Evolutionary conservation across 2,888 invertebrate genomes (phyloP).

Genomic region (Acanthosoma haemorrhoidale): DNA sequence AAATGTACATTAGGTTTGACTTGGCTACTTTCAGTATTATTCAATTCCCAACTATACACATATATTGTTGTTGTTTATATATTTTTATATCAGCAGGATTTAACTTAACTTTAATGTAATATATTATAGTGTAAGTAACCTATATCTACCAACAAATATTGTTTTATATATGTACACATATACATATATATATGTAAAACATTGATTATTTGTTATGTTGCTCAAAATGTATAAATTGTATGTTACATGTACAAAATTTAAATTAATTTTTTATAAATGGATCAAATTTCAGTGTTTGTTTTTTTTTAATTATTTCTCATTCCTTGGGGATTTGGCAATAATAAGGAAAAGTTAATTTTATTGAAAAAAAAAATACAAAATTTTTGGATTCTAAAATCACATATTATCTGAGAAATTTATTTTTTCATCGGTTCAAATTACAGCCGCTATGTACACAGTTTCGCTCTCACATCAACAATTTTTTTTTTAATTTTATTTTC

Average conservation of each 20-base stretch:
- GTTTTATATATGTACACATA: not conserved
- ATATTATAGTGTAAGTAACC: not conserved
- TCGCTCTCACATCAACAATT: too few relatives aligned
- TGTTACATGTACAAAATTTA: not conserved
- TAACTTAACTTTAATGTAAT: not conserved
- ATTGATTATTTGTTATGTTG: slow-evolving; percentile 20
- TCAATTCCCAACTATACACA: not conserved
- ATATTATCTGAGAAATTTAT: too few relatives aligned
- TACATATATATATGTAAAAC: not conserved
- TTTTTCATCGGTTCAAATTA: too few relatives aligned
- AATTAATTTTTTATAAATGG: not conserved
- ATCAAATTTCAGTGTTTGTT: not conserved
- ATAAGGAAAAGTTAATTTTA: too few relatives aligned
- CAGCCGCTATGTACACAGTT: too few relatives aligned
- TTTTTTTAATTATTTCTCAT: not conserved
- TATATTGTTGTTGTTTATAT: not conserved
- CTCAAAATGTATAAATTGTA: slow-evolving; percentile 20
- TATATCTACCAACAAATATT: not conserved
- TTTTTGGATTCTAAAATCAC: too few relatives aligned
- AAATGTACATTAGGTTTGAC: too few relatives aligned
- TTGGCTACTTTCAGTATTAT: slow-evolving; percentile 7
- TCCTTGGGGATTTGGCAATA: too few relatives aligned
- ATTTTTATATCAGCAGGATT: not conserved
- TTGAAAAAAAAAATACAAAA: too few relatives aligned
- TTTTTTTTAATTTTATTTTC: too few relatives aligned